These are phyloP conservation scores for Cephalotes varians DNA, from an alignment of 2,888 invertebrate genomes.

Conservation along the genomic window DNA sequence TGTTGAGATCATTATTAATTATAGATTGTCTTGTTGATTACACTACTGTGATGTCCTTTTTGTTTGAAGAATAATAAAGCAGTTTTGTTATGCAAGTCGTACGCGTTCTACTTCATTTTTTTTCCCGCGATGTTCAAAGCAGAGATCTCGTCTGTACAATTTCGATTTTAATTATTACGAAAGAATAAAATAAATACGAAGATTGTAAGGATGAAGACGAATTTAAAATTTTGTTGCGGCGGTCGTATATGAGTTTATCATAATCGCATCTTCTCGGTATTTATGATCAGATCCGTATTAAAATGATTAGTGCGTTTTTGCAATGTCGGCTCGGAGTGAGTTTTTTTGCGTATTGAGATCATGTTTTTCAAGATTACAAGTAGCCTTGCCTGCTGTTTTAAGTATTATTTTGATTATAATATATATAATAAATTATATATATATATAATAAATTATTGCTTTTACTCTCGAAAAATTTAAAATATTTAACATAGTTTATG, in stretches of 20 bases:
- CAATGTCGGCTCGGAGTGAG: too few relatives aligned
- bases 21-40: conserved; percentile 37
- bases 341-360: too few relatives aligned
- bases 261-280: neutral
- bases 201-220: neutral
- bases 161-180: neutral
- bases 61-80: conserved; percentile 44
- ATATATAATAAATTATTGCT: too few relatives aligned
- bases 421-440: too few relatives aligned
- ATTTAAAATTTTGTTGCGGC: neutral
- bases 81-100: conserved; percentile 34
- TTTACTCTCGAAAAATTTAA: too few relatives aligned
- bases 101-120: neutral
- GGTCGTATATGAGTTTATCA: neutral
- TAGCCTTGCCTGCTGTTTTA: too few relatives aligned
- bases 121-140: conserved; percentile 8
- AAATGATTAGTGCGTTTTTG: too few relatives aligned
- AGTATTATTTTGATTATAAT: too few relatives aligned
- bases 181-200: neutral
- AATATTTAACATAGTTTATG: too few relatives aligned
- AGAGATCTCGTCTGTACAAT: neutral
- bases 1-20: conserved; percentile 32
- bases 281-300: too few relatives aligned
- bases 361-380: too few relatives aligned
- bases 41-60: conserved; percentile 37